These are phyloP conservation scores for Elysia crispata DNA, from an alignment of 2,888 invertebrate species.

Conservation along the genomic window DNA sequence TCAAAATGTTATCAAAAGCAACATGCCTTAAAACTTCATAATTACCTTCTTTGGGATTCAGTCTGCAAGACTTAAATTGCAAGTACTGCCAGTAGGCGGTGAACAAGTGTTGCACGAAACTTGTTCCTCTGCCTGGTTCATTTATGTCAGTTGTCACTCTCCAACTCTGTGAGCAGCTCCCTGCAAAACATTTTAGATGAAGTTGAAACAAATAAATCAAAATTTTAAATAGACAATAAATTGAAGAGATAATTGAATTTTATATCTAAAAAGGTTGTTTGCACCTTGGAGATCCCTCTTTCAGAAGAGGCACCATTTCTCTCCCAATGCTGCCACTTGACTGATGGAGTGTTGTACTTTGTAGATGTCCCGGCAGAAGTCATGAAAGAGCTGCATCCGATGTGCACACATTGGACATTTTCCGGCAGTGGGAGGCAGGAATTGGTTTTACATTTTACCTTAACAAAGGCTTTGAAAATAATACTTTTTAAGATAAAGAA, in stretches of 20 bases:
- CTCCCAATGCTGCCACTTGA: slow-evolving; percentile 6
- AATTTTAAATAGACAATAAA: neutral
- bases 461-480: too few species aligned
- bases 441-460: neutral
- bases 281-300: neutral
- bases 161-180: neutral
- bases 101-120: too few species aligned
- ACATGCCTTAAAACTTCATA: too few species aligned
- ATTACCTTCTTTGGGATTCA: too few species aligned
- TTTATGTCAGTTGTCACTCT: too few species aligned
- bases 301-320: neutral
- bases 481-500: too few species aligned
- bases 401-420: neutral
- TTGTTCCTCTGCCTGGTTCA: too few species aligned
- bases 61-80: too few species aligned
- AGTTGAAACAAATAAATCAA: neutral
- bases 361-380: neutral
- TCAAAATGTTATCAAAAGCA: too few species aligned
- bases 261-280: neutral
- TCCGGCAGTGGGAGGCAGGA: neutral
- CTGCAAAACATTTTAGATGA: neutral
- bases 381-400: neutral
- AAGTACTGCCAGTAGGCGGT: too few species aligned
- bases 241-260: too few species aligned
- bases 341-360: neutral